Conservation (phyloP, 2,113 vertebrate genomes). For the Anoplopoma fimbria region DNA sequence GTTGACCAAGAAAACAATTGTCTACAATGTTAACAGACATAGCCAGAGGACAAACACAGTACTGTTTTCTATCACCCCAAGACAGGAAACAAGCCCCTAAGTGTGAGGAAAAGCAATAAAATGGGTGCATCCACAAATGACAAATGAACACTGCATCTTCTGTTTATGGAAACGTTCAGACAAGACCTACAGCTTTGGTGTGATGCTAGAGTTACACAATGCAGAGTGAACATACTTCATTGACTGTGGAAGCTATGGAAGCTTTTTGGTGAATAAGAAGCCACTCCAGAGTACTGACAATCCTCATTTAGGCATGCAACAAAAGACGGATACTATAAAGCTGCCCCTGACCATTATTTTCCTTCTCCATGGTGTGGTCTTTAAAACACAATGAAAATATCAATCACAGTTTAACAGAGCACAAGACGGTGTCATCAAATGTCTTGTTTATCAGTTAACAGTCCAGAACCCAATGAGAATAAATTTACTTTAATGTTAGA, state of each 20-base stretch:
- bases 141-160: background rate
- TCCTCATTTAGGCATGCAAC: background rate
- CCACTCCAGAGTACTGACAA: background rate
- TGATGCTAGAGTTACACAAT: background rate
- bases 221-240: background rate
- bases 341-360: background rate
- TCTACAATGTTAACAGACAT: constrained; percentile 42
- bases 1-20: constrained; percentile 48
- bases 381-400: background rate
- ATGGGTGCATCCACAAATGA: constrained; percentile 19
- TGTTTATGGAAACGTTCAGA: background rate
- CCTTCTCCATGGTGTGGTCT: background rate
- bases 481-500: background rate
- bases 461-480: background rate
- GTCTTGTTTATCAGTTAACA: background rate
- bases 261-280: background rate
- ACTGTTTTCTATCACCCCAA: constrained; percentile 24
- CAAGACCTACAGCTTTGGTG: background rate
- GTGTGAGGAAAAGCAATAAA: constrained; percentile 19
- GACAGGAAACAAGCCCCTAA: constrained; percentile 15
- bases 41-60: constrained; percentile 43
- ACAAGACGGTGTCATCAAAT: background rate
- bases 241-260: background rate
- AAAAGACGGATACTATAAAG: background rate
- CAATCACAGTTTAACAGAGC: background rate